These are phyloP conservation scores for Seira ritae DNA, from an alignment of 2,888 invertebrate genomes.

Conservation along the genomic window DNA sequence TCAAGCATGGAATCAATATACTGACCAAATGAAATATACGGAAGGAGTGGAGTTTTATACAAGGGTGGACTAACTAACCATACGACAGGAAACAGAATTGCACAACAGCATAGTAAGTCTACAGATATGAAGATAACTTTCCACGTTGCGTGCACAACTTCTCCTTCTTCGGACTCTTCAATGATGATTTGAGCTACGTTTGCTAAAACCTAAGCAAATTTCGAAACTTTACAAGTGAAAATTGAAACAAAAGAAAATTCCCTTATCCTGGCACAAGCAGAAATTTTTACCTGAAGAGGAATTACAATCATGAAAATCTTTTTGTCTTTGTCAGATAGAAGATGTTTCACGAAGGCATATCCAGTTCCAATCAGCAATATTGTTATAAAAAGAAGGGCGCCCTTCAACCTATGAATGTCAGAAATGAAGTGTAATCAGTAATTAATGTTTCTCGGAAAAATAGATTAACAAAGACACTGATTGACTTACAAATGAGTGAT, in stretches of 20 bases:
- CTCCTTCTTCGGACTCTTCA: constrained; percentile 96
- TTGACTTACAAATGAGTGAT: constrained; percentile 96
- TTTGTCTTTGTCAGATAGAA: constrained; percentile 96
- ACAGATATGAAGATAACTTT: constrained; percentile 93
- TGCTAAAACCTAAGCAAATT: constrained; percentile 85
- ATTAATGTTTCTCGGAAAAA: too few relatives aligned
- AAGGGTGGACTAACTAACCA: too few relatives aligned
- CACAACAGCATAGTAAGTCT: constrained; percentile 96
- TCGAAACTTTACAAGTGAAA: not conserved
- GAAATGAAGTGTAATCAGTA: constrained; percentile 15
- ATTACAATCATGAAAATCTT: constrained; percentile 98
- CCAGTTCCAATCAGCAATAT: constrained; percentile 98
- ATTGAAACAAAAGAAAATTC: constrained; percentile 16
- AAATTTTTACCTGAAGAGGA: constrained; percentile 87
- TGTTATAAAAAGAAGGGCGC: constrained; percentile 95
- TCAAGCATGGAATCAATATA: too few relatives aligned
- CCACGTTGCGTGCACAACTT: constrained; percentile 93
- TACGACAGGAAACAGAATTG: constrained; percentile 96
- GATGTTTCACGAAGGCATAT: constrained; percentile 96
- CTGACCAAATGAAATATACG: too few relatives aligned
- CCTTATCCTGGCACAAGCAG: not conserved
- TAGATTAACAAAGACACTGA: not conserved
- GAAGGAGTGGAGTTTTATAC: too few relatives aligned
- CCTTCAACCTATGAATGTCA: constrained; percentile 82
- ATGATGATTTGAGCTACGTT: constrained; percentile 98